These are phyloP conservation scores for Rhadinocentrus ornatus DNA, from an alignment of 2,797 vertebrate genomes.

Conservation along the genomic window DNA sequence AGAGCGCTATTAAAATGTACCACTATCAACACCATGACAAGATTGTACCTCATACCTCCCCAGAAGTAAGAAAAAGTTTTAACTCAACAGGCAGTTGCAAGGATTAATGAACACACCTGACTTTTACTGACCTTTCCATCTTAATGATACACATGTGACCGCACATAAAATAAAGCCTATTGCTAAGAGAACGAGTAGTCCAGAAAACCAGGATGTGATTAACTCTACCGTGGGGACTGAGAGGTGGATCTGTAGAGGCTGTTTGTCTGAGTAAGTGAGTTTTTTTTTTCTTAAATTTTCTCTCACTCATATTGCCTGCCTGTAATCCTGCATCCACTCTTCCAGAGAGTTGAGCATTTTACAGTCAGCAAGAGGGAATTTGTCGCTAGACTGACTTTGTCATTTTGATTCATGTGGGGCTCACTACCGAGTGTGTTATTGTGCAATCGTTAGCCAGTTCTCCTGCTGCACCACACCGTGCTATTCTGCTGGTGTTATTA, in stretches of 20 bases:
- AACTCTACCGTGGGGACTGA: conserved; percentile 38
- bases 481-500: conserved; percentile 63
- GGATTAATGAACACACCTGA: conserved; percentile 41
- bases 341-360: conserved; percentile 55
- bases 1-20: not conserved
- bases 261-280: conserved; percentile 53
- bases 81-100: conserved; percentile 48
- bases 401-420: conserved; percentile 73
- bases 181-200: conserved; percentile 23
- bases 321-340: conserved; percentile 37
- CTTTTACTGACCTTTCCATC: conserved; percentile 50
- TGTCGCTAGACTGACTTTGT: conserved; percentile 71
- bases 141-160: conserved; percentile 49
- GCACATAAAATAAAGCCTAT: conserved; percentile 45
- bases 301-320: conserved; percentile 31
- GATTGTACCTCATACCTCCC: not conserved
- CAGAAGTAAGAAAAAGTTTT: conserved; percentile 34
- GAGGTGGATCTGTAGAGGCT: conserved; percentile 21
- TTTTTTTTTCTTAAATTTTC: conserved; percentile 51
- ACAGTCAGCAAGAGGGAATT: conserved; percentile 60
- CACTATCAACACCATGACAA: not conserved
- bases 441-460: conserved; percentile 39
- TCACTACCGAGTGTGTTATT: conserved; percentile 60
- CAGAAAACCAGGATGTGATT: conserved; percentile 61
- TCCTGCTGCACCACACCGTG: conserved; percentile 19